These are phyloP conservation scores for Hirtodrosophila alboralis DNA, from an alignment of 2,888 invertebrate genomes.

Conservation along the genomic window DNA sequence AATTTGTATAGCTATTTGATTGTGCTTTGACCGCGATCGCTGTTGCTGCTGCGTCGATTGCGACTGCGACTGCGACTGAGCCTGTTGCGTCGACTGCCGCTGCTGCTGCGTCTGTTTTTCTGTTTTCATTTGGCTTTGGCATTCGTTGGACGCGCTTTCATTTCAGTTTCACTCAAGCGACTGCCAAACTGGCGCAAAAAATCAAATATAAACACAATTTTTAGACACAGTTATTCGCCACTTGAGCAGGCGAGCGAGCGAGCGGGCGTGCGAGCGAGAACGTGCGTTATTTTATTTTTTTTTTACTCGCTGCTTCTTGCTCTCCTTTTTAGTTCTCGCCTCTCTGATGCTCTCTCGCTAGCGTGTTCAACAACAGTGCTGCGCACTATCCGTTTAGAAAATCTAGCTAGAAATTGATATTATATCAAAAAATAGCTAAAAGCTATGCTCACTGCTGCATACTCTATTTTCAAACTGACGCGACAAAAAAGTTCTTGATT, in stretches of 20 bases:
- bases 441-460: too few species aligned
- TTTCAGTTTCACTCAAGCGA: constrained; percentile 76
- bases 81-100: constrained; percentile 4
- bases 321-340: too few species aligned
- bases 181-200: constrained; percentile 74
- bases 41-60: too few species aligned
- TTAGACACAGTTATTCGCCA: constrained; percentile 67
- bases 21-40: constrained; percentile 26
- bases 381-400: too few species aligned
- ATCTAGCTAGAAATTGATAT: too few species aligned
- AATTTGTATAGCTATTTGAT: constrained; percentile 44
- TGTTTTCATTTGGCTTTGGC: constrained; percentile 46
- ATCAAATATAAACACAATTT: constrained; percentile 74
- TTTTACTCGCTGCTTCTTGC: constrained; percentile 5
- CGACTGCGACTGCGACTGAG: constrained; percentile 1
- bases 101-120: constrained; percentile 16
- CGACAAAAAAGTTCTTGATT: too few species aligned
- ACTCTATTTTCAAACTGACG: too few species aligned
- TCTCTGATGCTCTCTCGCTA: constrained; percentile 3
- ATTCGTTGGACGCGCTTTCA: constrained; percentile 70
- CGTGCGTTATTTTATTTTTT: too few species aligned
- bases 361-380: too few species aligned
- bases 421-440: too few species aligned
- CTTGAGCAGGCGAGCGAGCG: constrained; percentile 16
- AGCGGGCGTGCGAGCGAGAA: constrained; percentile 6